Conservation (phyloP, 2,888 invertebrate species). For the Drosophila neotestacea region DNA sequence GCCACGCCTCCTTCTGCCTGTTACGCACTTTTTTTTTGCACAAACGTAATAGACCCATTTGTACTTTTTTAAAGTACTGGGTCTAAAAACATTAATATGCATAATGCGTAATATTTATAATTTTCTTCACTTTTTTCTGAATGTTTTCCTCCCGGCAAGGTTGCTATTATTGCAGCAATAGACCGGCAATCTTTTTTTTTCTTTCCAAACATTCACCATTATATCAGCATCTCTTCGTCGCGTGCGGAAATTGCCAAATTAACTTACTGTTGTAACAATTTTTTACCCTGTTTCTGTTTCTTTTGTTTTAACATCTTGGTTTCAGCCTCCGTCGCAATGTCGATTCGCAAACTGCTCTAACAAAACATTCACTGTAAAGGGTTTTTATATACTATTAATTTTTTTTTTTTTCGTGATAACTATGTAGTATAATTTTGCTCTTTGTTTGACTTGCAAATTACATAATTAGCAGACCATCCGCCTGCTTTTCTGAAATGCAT, state of each 20-base stretch:
- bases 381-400: slow-evolving; percentile 1
- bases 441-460: slow-evolving; percentile 10
- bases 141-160: slow-evolving; percentile 44
- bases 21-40: no score
- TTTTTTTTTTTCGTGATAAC: not conserved
- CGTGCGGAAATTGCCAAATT: slow-evolving; percentile 71
- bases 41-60: no score
- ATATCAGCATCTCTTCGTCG: slow-evolving; percentile 51
- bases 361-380: slow-evolving; percentile 4
- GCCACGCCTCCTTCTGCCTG: no score
- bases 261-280: slow-evolving; percentile 41
- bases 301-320: slow-evolving; percentile 17
- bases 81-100: slow-evolving; percentile 57
- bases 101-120: slow-evolving; percentile 18
- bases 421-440: not conserved
- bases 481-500: slow-evolving; percentile 22
- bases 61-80: no score
- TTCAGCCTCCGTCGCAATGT: slow-evolving; percentile 32
- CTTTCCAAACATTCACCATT: slow-evolving; percentile 47
- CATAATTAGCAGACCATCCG: slow-evolving; percentile 3
- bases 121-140: slow-evolving; percentile 16
- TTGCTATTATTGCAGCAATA: slow-evolving; percentile 63
- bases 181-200: slow-evolving; percentile 19
- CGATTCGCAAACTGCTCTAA: slow-evolving; percentile 27
- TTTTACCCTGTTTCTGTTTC: slow-evolving; percentile 9